Conservation (phyloP, 2,888 invertebrate species). For the Acleris literana region DNA sequence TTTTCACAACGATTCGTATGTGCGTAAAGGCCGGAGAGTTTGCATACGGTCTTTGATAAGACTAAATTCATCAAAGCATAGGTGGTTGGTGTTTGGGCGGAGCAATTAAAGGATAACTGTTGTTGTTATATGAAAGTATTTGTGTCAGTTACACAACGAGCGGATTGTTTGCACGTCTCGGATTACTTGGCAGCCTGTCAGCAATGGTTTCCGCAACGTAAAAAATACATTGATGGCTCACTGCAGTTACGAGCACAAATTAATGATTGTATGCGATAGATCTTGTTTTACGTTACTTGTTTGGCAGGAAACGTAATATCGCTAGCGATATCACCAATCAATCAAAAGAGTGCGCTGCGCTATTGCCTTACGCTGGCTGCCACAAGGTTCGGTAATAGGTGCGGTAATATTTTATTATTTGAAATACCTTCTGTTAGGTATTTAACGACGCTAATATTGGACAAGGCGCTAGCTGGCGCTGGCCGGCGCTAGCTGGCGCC, state of each 20-base stretch:
- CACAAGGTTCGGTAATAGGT: background rate
- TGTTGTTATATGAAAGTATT: slow-evolving; percentile 44
- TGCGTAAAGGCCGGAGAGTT: too few relatives aligned
- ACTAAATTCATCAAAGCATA: too few relatives aligned
- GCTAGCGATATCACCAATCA: background rate
- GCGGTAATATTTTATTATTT: slow-evolving; percentile 1
- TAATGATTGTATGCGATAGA: slow-evolving; percentile 45
- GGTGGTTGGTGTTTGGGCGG: slow-evolving; percentile 9
- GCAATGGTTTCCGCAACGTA: slow-evolving; percentile 51
- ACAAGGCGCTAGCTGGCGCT: background rate
- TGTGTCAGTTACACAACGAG: slow-evolving; percentile 47
- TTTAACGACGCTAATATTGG: background rate
- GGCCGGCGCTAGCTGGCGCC: too few relatives aligned
- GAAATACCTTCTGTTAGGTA: background rate
- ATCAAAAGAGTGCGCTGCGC: background rate
- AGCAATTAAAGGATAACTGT: slow-evolving; percentile 36
- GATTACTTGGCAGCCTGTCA: slow-evolving; percentile 58
- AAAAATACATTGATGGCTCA: slow-evolving; percentile 47
- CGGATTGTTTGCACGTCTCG: slow-evolving; percentile 54
- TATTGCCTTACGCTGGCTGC: background rate
- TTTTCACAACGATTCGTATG: too few relatives aligned
- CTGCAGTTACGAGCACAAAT: slow-evolving; percentile 45
- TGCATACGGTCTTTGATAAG: too few relatives aligned
- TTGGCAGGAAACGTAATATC: background rate
- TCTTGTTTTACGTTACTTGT: slow-evolving; percentile 1